A percentile compares a stretch with the other conserved stretches of the same genome.
Conservation (phyloP, 2,113 vertebrate species). For the Lamprotornis superbus region DNA sequence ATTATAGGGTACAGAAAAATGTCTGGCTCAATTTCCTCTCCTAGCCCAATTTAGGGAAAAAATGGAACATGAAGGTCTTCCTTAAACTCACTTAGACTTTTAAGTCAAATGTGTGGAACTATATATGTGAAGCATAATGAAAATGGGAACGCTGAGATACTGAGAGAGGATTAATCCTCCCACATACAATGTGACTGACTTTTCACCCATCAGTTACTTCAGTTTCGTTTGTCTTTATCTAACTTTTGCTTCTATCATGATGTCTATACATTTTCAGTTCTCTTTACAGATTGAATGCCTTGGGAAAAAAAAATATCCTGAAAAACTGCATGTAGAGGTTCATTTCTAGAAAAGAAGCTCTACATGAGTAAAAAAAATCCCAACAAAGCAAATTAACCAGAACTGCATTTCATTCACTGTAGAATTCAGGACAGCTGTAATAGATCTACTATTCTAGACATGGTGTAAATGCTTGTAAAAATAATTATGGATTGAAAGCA, state of each 20-base stretch:
- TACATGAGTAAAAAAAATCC: background rate
- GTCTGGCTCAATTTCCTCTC: background rate
- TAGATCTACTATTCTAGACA: background rate
- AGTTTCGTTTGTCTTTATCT: background rate
- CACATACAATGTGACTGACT: background rate
- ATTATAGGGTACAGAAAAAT: background rate
- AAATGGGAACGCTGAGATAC: background rate
- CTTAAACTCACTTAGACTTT: background rate
- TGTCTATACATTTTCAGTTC: background rate
- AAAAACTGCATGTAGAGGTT: background rate
- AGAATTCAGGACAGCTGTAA: background rate
- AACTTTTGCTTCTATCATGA: background rate
- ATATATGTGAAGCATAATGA: accelerated
- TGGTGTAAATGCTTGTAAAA: background rate
- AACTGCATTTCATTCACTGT: background rate
- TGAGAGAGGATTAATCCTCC: background rate
- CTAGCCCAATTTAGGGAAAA: background rate
- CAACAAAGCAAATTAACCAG: background rate
- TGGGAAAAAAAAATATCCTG: background rate
- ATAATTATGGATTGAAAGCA: background rate
- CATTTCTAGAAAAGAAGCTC: background rate
- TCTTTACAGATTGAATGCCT: background rate
- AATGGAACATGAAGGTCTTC: background rate
- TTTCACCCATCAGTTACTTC: background rate
- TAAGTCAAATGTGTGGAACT: background rate